A percentile compares a stretch with the other conserved stretches of the same genome.
These are phyloP conservation scores for Streblospio benedicti DNA, from an alignment of 1,140 invertebrate species.

Conservation along the genomic window DNA sequence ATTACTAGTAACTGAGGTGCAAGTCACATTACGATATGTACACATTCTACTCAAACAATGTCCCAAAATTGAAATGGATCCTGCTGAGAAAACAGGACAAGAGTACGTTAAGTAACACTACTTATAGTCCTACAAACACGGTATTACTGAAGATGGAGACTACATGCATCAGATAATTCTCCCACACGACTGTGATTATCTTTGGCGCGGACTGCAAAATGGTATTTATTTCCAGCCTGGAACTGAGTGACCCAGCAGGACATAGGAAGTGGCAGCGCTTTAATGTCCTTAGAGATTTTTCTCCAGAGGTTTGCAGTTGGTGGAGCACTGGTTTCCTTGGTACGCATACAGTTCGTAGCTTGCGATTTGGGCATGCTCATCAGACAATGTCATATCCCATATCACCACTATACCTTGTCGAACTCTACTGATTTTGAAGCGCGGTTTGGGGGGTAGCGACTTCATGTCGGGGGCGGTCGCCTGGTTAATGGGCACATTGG, in stretches of 20 bases:
- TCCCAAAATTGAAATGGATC: too few species aligned
- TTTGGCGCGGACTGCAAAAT: conserved; percentile 83
- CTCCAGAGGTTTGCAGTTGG: conserved; percentile 66
- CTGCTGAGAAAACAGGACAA: too few species aligned
- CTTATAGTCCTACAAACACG: too few species aligned
- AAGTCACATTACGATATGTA: too few species aligned
- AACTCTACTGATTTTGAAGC: too few species aligned
- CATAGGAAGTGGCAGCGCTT: conserved; percentile 86
- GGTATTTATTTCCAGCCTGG: conserved; percentile 77
- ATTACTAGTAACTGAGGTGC: too few species aligned
- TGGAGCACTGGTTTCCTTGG: conserved; percentile 59
- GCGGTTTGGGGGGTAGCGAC: too few species aligned
- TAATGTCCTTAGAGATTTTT: conserved; percentile 67
- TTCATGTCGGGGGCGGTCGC: too few species aligned
- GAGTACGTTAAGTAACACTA: too few species aligned
- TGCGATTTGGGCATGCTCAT: conserved; percentile 56
- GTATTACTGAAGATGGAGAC: conserved; percentile 52
- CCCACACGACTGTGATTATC: conserved; percentile 71
- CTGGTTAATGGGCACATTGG: too few species aligned
- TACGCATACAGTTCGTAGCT: conserved; percentile 90
- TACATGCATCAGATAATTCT: conserved; percentile 70
- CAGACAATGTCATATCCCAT: conserved; percentile 71
- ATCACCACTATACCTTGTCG: conserved; percentile 87
- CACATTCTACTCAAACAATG: too few species aligned
- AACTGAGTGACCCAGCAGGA: conserved; percentile 87